These are phyloP conservation scores for Adelges cooleyi DNA, from an alignment of 1,140 invertebrate species.

Conservation along the genomic window DNA sequence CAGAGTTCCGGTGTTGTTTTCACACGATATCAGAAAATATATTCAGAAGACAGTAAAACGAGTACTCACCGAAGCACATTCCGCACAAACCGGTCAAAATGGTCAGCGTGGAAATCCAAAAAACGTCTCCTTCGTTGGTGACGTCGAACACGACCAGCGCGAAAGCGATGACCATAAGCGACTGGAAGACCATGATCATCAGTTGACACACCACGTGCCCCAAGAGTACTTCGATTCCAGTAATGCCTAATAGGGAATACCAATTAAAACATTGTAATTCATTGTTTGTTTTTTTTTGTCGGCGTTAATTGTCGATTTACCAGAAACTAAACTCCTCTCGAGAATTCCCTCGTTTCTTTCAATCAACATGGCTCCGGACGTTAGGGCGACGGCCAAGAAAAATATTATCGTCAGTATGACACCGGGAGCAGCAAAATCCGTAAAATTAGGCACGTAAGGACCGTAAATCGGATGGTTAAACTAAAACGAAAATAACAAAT, in stretches of 20 bases:
- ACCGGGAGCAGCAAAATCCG: constrained; percentile 89
- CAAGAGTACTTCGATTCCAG: constrained; percentile 76
- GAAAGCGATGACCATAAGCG: constrained; percentile 82
- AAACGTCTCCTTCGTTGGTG: constrained; percentile 41
- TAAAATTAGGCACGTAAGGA: constrained; percentile 72
- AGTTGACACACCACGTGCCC: constrained; percentile 88
- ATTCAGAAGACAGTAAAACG: no score
- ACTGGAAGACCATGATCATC: constrained; percentile 85
- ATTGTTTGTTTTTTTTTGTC: background rate
- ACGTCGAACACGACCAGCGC: constrained; percentile 63
- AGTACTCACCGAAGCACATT: constrained; percentile 69
- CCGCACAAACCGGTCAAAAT: constrained; percentile 80
- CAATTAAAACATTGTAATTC: background rate
- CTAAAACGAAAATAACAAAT: constrained; percentile 36
- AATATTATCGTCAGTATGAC: constrained; percentile 92
- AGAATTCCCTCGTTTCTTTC: constrained; percentile 79
- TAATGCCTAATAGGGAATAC: constrained; percentile 52
- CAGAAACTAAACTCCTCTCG: constrained; percentile 72
- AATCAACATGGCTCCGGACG: constrained; percentile 79
- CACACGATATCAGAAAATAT: background rate
- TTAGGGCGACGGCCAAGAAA: constrained; percentile 85
- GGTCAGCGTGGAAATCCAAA: constrained; percentile 49
- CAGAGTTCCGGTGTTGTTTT: constrained; percentile 13
- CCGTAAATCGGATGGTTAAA: constrained; percentile 74
- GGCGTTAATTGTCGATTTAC: constrained; percentile 32